A percentile compares a stretch with the other conserved stretches of the same genome.
These are phyloP conservation scores for Pachypsylla venusta DNA, from an alignment of 1,140 invertebrate genomes.

Conservation along the genomic window DNA sequence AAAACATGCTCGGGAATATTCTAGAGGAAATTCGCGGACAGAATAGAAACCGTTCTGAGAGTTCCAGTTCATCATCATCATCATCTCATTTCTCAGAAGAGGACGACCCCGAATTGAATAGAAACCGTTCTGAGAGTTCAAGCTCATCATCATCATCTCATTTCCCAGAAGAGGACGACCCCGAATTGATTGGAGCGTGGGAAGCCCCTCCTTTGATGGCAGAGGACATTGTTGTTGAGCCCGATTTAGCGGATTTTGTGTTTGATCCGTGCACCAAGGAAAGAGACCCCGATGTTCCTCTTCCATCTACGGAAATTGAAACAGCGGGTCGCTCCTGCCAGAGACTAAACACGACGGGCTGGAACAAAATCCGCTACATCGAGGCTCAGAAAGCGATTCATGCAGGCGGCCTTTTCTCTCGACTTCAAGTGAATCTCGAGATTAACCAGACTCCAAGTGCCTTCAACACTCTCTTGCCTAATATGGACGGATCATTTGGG, in stretches of 20 bases:
- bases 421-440: background rate
- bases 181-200: too few relatives aligned
- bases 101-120: background rate
- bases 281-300: slow-evolving; percentile 18
- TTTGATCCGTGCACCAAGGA: slow-evolving; percentile 19
- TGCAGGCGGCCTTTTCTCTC: slow-evolving; percentile 11
- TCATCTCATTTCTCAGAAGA: too few relatives aligned
- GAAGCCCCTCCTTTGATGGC: background rate
- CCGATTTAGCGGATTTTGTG: background rate
- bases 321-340: slow-evolving; percentile 19
- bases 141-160: background rate
- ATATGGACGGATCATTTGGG: background rate
- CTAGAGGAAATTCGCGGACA: background rate
- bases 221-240: background rate
- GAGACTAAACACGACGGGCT: slow-evolving; percentile 18
- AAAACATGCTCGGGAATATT: background rate
- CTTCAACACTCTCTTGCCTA: background rate
- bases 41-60: background rate
- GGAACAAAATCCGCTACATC: slow-evolving; percentile 23
- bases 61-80: background rate
- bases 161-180: background rate
- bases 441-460: background rate
- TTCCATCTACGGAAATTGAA: slow-evolving; percentile 20
- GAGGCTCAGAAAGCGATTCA: slow-evolving; percentile 23
- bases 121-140: background rate